phyloP scores from a whole-genome alignment of 2,113 vertebrate species.

The Anhinga rufa region DNA sequence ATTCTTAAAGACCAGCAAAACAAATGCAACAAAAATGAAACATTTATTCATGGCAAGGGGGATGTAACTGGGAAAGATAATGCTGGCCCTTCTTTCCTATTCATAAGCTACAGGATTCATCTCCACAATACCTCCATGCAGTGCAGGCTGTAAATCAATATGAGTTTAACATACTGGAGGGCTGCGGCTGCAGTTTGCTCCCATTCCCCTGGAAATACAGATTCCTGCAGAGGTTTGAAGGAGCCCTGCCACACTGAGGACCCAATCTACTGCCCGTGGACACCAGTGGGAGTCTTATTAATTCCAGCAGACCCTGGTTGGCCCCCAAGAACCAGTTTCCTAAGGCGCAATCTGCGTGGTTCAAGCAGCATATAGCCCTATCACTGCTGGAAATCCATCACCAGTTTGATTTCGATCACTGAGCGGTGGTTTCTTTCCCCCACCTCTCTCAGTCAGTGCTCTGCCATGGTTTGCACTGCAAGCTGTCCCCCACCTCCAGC shows the following conservation, averaged over 20 bases:
- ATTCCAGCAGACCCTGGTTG: not conserved
- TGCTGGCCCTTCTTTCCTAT: not conserved
- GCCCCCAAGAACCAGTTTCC: not conserved
- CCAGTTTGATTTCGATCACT: not conserved
- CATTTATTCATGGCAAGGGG: not conserved
- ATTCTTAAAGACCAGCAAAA: not conserved
- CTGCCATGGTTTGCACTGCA: not conserved
- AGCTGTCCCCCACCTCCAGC: not conserved
- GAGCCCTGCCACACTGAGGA: not conserved
- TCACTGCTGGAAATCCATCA: not conserved
- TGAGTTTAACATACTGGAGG: not conserved
- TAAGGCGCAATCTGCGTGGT: not conserved
- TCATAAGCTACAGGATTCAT: not conserved
- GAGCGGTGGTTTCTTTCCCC: fast-evolving
- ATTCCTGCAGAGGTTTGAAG: not conserved
- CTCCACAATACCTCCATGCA: not conserved
- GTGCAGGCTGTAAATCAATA: not conserved
- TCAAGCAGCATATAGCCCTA: not conserved
- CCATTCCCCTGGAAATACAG: not conserved
- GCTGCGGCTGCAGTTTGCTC: not conserved
- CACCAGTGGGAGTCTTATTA: not conserved
- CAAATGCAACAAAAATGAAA: not conserved
- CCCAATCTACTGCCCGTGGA: not conserved
- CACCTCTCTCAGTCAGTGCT: fast-evolving
- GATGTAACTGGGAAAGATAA: not conserved